Conservation (phyloP, 1,140 invertebrate species). For the Euura lappo region DNA sequence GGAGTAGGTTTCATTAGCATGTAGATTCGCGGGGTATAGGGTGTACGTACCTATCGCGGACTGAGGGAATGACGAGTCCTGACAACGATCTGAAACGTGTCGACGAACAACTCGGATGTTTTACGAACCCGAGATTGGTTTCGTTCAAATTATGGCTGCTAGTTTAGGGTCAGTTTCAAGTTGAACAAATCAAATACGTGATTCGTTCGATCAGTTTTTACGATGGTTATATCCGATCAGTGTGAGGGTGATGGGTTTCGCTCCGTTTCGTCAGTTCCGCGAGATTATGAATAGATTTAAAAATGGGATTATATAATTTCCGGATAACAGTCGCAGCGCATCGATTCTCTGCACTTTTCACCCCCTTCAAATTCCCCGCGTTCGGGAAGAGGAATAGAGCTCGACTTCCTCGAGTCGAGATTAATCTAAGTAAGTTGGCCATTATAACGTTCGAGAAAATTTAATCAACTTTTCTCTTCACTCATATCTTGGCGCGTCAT, state of each 20-base stretch:
- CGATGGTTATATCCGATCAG: no score
- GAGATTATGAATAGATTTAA: no score
- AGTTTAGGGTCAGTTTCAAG: neutral
- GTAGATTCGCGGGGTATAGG: neutral
- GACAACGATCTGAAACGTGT: constrained; percentile 4
- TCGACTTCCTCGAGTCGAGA: neutral
- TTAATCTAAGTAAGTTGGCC: neutral
- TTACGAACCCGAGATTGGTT: constrained; percentile 5
- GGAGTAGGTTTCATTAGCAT: constrained; percentile 1
- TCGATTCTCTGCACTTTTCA: neutral
- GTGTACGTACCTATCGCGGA: neutral
- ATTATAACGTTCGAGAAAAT: neutral
- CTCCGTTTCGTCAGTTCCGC: no score
- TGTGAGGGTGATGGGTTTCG: no score
- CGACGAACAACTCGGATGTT: neutral
- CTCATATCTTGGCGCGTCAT: neutral
- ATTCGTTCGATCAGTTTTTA: neutral
- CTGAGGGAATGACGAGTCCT: neutral
- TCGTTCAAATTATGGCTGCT: neutral
- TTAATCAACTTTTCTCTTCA: neutral
- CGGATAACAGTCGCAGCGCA: neutral
- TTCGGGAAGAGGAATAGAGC: neutral
- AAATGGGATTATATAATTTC: neutral
- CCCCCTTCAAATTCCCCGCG: no score
- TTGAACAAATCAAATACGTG: constrained; percentile 6